A percentile compares a stretch with the other conserved stretches of the same genome.
Evolutionary conservation across 2,888 invertebrate species (phyloP).

Genomic region (Latrodectus hesperus): DNA sequence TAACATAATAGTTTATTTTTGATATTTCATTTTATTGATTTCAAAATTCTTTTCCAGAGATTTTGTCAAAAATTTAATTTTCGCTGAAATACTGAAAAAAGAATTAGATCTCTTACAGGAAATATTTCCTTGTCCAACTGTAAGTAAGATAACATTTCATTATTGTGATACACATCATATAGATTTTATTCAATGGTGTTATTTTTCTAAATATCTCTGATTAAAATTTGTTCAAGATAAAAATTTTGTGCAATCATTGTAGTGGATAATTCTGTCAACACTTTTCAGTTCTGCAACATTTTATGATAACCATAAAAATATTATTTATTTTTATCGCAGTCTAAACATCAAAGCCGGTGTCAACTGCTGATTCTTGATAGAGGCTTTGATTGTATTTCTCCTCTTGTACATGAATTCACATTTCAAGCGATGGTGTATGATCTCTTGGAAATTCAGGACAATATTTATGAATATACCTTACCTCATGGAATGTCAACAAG

Average conservation of each 20-base stretch:
- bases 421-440: constrained; percentile 61
- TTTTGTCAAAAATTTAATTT: constrained; percentile 51
- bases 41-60: neutral
- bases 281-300: too few species aligned
- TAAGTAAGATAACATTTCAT: too few species aligned
- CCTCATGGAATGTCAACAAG: neutral
- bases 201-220: neutral
- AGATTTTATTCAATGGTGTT: neutral
- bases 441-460: constrained; percentile 37
- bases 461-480: constrained; percentile 38
- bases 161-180: neutral
- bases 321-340: neutral
- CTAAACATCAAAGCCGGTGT: constrained; percentile 1
- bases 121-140: too few species aligned
- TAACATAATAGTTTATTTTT: too few species aligned
- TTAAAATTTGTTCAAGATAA: neutral
- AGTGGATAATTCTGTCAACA: too few species aligned
- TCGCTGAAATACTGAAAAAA: constrained; percentile 42
- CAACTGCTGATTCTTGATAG: constrained; percentile 52
- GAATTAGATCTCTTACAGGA: constrained; percentile 9
- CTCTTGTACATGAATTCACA: constrained; percentile 51
- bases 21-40: too few species aligned
- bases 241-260: too few species aligned
- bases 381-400: constrained; percentile 55
- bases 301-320: too few species aligned